Base-by-base conservation (phyloP, 2,888 invertebrate species). In the Diachrysia chrysitis region DNA sequence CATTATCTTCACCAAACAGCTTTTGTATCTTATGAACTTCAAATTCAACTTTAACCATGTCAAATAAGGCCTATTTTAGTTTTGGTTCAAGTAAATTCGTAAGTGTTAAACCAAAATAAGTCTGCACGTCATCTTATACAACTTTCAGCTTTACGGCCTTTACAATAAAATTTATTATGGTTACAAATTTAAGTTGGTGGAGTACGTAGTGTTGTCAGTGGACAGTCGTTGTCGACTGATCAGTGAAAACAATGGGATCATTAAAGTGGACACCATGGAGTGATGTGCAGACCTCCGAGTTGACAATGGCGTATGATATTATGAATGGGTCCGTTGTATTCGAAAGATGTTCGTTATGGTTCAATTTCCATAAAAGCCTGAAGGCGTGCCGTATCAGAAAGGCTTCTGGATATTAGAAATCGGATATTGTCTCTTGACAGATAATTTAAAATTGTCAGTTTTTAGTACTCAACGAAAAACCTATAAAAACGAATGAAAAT, bases 251-350 rank as follows among this genome's bases (percentile, higher is more conserved):
- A 95, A 95, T 95, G 85, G 94, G 87, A 89, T 94, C 94, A 90
- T 94, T 94, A 94, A 90, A 91, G 88, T 90, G 91, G 90, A 90
- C 92, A 90, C 84, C 84, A 79, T 83, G 81, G 89, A 91, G 88
- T 93, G 94, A 94, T 88, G 91, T 77, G 78, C 78, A 84, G 94
- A 94, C 95, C 95, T 94, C 95, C 95, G 85, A 84, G 87, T 85
- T 82, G 83, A 89, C 89, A 89, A 77, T 79, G 58, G 73, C 53
- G 32, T 78, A 87, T 84, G 76, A 82, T 83, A 79, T 87, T 88
- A 89, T 87, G 85, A 84, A 74, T 85, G 77, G 76, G 80, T 83
- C 71, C 17, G 63, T 71, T 73, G 63, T 32, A 48, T 74, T 69
- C 25, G 55, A 67, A 53, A 64, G 77, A 76, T 66, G 65, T 69